Conservation (phyloP, 2,888 invertebrate species). For the Andrena chrysosceles region DNA sequence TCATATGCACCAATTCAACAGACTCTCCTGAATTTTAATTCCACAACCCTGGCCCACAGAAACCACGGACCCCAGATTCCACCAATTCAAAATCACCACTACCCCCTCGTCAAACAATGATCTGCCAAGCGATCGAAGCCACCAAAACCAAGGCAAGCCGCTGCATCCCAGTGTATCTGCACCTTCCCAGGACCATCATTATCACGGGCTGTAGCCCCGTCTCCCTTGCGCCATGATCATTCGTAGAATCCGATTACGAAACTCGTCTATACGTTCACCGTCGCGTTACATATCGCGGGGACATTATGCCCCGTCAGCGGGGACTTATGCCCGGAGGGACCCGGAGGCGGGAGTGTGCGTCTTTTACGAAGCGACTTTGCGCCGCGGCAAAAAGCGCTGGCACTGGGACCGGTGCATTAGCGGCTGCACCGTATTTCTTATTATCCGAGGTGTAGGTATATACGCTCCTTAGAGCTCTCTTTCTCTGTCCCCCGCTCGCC, state of each 20-base stretch:
- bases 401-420: conserved; percentile 60
- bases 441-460: conserved; percentile 63
- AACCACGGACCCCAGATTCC: too few species aligned
- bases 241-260: conserved; percentile 43
- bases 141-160: too few species aligned
- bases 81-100: too few species aligned
- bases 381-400: conserved; percentile 53
- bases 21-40: too few species aligned
- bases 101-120: too few species aligned
- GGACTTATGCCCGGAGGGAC: conserved; percentile 22
- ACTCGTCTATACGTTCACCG: conserved; percentile 32
- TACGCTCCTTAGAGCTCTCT: conserved; percentile 41
- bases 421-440: conserved; percentile 68
- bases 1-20: too few species aligned
- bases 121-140: too few species aligned
- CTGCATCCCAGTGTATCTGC: neutral
- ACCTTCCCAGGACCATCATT: neutral
- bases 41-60: too few species aligned
- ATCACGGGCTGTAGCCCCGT: neutral
- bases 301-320: neutral
- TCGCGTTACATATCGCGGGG: conserved; percentile 40
- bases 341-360: conserved; percentile 21
- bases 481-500: neutral
- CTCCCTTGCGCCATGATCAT: conserved; percentile 30
- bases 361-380: conserved; percentile 52